A percentile compares a stretch with the other conserved stretches of the same genome.
Evolutionary conservation across 2,113 vertebrate species (phyloP).

Genomic region (Marmota flaviventris): DNA sequence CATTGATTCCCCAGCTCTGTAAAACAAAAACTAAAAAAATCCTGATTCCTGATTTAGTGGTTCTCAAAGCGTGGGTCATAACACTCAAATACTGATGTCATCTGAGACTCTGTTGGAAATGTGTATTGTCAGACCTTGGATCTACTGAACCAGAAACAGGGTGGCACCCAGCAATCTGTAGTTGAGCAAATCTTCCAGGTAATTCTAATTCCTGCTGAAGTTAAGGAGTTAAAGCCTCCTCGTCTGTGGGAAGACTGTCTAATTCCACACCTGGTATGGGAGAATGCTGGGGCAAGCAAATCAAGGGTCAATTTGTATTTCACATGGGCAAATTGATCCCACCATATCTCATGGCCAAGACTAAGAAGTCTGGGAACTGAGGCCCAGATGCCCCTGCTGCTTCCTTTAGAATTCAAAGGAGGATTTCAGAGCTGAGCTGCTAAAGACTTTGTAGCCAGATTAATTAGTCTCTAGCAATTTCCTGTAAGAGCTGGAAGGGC

Average conservation of each 20-base stretch:
- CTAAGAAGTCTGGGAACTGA: not conserved
- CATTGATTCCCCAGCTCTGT: no score
- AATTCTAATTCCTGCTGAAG: not conserved
- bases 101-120: not conserved
- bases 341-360: slow-evolving; percentile 4
- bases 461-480: slow-evolving; percentile 75
- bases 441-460: slow-evolving; percentile 57
- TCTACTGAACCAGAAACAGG: not conserved
- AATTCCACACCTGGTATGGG: not conserved
- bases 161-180: not conserved
- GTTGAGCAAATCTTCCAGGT: not conserved
- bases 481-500: slow-evolving; percentile 62
- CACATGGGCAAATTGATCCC: not conserved
- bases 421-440: slow-evolving; percentile 57
- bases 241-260: not conserved
- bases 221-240: slow-evolving; percentile 22
- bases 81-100: not conserved
- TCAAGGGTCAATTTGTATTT: not conserved
- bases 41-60: not conserved
- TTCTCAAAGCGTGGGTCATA: not conserved
- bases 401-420: slow-evolving; percentile 68
- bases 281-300: not conserved
- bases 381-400: not conserved
- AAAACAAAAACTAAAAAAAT: not conserved
- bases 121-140: not conserved